Evolutionary conservation across 92 coral and sea anemone species (phyloP).

Genomic region (Heteractis magnifica): DNA sequence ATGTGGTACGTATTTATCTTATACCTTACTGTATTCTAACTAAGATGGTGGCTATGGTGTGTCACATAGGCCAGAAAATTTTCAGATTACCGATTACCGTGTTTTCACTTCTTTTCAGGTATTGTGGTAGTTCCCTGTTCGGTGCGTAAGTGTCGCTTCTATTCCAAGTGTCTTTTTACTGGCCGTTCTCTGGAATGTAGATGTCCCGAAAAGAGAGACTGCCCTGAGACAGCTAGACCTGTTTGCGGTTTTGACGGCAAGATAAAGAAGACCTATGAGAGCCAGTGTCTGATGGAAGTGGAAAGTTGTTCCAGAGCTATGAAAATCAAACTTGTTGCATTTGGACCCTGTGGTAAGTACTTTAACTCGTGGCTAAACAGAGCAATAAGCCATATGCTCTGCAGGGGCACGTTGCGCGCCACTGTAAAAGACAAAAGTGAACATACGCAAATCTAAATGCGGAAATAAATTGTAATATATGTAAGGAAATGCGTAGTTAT

Average conservation of each 20-base stretch:
- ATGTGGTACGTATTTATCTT: constrained; percentile 67
- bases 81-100: no score
- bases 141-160: constrained; percentile 53
- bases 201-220: constrained; percentile 80
- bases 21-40: no score
- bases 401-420: background rate
- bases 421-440: background rate
- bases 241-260: constrained; percentile 83
- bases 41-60: no score
- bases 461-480: no score
- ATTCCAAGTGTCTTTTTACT: constrained; percentile 62
- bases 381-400: background rate
- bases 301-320: constrained; percentile 70
- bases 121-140: constrained; percentile 69
- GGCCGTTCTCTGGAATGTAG: constrained; percentile 86
- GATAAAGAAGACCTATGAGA: constrained; percentile 59
- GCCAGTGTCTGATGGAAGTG: constrained; percentile 76
- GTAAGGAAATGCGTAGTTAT: no score
- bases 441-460: no score
- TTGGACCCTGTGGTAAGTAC: constrained; percentile 81
- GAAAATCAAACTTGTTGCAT: constrained; percentile 54
- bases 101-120: constrained; percentile 37
- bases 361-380: background rate
- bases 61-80: no score
- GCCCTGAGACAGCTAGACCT: constrained; percentile 45